Base-by-base conservation (phyloP, 1,140 invertebrate genomes). In the Lepidurus couesii region DNA sequence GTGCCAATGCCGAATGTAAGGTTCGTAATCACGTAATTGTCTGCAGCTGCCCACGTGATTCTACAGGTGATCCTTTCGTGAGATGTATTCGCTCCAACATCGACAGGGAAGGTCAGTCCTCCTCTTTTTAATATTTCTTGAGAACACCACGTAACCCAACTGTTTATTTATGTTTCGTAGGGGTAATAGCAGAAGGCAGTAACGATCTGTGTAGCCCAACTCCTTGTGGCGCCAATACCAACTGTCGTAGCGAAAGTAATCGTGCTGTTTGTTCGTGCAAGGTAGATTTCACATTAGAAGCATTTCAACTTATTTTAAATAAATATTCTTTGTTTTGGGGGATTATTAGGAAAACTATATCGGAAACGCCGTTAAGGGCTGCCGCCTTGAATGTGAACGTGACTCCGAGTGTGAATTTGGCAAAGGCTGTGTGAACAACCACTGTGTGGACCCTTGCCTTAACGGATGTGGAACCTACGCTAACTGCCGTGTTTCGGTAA, bases 191-290 rank as follows among this genome's bases (percentile, higher is more conserved):
- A 42, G 2, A 11, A 9, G 44, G 42, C 86, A 16, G 83, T 92
- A 91, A 92, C 85, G 92, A 93, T 82, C 88, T 91, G 21, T 94
- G 92, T 82, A 89, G 92, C 82, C 92, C 91, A 1, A 92, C 89
- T 77, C 92, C 92, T 0, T 95, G 93, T 79, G 93, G 93, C 43
- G 80, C 84, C 34, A 94, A 94, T 83, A 93, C 92, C 1, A 90
- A 92, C 76, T 94, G 92, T 83, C 89, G 92, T 82, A 92, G 93
- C 16, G 86, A 90, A 4, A 88, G 91, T 26, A 91, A 92, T 81
- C 88, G 91, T 81, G 91, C 93, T 7, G 90, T 92, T 13, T 95
- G 93, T 82, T 90, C 89, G 42, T 94, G 92, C 81, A 65, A 65
- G 53, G 53, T 34, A 34, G 3, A 34, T 4, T 34, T 34, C 34